Conservation (phyloP, 2,797 vertebrate genomes). For the Sarcophilus harrisii region DNA sequence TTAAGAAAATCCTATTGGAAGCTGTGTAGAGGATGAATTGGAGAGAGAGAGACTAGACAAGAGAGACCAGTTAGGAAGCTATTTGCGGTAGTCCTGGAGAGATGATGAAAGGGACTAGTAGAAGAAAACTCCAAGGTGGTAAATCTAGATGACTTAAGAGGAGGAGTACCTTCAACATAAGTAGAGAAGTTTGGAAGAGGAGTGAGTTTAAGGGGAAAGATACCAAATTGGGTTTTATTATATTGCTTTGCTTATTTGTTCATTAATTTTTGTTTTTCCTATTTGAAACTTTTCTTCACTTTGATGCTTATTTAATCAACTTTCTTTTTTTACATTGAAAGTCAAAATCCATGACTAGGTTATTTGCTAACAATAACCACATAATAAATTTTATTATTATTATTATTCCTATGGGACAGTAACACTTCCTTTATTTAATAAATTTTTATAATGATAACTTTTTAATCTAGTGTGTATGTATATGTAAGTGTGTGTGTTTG, state of each 20-base stretch:
- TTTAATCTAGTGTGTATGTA: background rate
- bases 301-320: background rate
- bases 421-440: slow-evolving; percentile 37
- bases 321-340: slow-evolving; percentile 23
- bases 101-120: background rate
- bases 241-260: slow-evolving; percentile 40
- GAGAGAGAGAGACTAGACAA: background rate
- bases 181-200: background rate
- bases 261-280: slow-evolving; percentile 30
- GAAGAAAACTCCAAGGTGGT: background rate
- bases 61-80: background rate
- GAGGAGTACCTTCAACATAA: background rate
- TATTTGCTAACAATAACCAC: background rate
- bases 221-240: background rate
- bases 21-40: background rate
- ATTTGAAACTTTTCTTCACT: slow-evolving; percentile 28
- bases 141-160: background rate
- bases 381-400: background rate
- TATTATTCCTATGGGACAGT: slow-evolving; percentile 40
- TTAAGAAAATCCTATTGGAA: background rate
- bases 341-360: background rate
- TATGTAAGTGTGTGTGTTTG: background rate
- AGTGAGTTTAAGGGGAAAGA: background rate
- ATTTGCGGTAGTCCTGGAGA: background rate
- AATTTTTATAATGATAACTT: slow-evolving; percentile 34